Evolutionary conservation across 2,113 vertebrate genomes (phyloP), one percentile per base, ranked within the genome.

Genomic region (Semnopithecus entellus): DNA sequence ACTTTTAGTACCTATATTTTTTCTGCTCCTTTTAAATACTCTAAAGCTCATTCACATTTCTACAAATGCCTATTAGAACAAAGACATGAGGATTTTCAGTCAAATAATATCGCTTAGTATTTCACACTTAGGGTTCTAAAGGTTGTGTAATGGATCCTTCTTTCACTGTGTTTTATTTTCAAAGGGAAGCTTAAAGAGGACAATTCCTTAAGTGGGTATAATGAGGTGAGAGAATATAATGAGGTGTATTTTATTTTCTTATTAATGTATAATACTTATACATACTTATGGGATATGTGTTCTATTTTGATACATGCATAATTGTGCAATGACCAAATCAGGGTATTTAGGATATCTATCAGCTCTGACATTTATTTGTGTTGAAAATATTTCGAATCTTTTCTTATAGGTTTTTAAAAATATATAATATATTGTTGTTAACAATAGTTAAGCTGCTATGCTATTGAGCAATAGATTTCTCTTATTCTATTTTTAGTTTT

Each of bases 41-140:
- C 22, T 66, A 76, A 94, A 73, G 40, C 30, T 85, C 73, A 57
- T 45, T 88, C 68, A 61, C 30, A 45, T 84, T 85, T 90, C 84
- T 83, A 38, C 48, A 83, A 96, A 87, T 76, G 61, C 52, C 16
- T 72, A 0, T 40, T 94, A 43, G 55, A 93, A 88, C 10, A 75
- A 92, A 95, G 66, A 35, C 32, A 72, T 12, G 38, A 35, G 23
- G 1, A 6, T 83, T 91, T 86, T 90, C n/a, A 90, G 25, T 30
- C 88, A 96, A 94, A 79, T 32, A 40, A 14, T 27, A 70, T 25
- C 57, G 80, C 61, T 97, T 91, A 76, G 20, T 89, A 83, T 91
- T 70, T 94, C 35, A 95, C 6, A 79, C 20, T 88, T 88, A 93
- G 30, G 85, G 13, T 70, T 90, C 52, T 86, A 70, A 96, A 95